Evolutionary conservation across 2,797 vertebrate genomes (phyloP).

Genomic region (Chiloscyllium punctatum): DNA sequence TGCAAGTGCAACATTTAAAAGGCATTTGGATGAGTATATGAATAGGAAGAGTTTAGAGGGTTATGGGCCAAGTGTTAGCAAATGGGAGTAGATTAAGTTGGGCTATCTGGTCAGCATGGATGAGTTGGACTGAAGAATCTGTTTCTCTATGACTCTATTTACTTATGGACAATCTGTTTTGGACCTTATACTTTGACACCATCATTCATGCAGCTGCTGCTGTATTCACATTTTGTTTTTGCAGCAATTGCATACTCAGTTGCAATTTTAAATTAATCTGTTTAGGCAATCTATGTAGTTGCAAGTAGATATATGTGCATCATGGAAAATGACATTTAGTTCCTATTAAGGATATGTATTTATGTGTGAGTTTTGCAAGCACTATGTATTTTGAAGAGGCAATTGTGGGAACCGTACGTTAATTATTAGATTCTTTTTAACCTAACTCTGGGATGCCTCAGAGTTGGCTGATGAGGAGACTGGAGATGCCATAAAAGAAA

Average conservation of each 20-base stretch:
- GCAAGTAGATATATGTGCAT: neutral
- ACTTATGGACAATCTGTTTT: too few species aligned
- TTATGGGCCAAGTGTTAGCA: too few species aligned
- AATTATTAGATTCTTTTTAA: neutral
- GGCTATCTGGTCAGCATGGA: too few species aligned
- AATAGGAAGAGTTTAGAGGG: too few species aligned
- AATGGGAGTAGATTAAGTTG: too few species aligned
- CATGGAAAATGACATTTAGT: neutral
- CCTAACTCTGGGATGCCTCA: neutral
- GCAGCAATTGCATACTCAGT: neutral
- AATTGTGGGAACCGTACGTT: neutral
- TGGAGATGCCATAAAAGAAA: neutral
- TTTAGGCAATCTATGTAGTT: neutral
- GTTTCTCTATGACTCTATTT: too few species aligned
- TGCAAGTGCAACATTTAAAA: too few species aligned
- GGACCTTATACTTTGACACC: neutral
- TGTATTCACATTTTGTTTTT: neutral
- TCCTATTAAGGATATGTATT: neutral
- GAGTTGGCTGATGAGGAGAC: neutral
- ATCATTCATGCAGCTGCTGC: neutral
- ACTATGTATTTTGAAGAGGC: neutral
- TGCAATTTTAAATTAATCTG: neutral
- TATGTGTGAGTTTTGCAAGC: neutral
- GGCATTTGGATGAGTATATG: too few species aligned
- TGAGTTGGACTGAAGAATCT: too few species aligned